These are phyloP conservation scores for Myotis pilosus DNA, from an alignment of 2,797 vertebrate species.

Conservation along the genomic window DNA sequence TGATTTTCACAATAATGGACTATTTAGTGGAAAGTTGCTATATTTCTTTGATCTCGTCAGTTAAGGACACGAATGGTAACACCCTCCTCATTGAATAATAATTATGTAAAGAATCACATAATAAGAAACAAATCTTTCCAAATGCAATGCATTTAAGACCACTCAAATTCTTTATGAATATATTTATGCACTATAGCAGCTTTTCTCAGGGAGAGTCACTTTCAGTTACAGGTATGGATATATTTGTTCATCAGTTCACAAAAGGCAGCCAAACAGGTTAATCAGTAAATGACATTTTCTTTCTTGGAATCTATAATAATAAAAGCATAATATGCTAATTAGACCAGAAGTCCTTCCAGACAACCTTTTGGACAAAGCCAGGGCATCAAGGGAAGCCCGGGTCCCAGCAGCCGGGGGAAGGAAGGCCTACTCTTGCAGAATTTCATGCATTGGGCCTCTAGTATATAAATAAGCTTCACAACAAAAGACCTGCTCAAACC, in stretches of 20 bases:
- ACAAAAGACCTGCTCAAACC: not conserved
- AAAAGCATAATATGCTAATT: too few species aligned
- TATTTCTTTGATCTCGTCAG: constrained; percentile 48
- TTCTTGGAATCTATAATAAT: not conserved
- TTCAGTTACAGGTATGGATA: constrained; percentile 54
- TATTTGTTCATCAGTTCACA: constrained; percentile 61
- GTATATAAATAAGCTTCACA: constrained; percentile 28
- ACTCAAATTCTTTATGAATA: not conserved
- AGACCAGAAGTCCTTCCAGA: too few species aligned
- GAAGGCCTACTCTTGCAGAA: too few species aligned
- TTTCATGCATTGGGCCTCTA: too few species aligned
- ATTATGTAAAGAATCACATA: constrained; percentile 49
- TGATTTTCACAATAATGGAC: not conserved
- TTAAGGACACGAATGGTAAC: constrained; percentile 25
- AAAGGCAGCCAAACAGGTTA: constrained; percentile 57
- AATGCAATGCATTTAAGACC: constrained; percentile 15
- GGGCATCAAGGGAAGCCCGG: too few species aligned
- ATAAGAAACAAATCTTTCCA: constrained; percentile 31
- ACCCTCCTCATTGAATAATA: constrained; percentile 8
- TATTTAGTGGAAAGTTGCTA: constrained; percentile 34
- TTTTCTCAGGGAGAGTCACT: constrained; percentile 33
- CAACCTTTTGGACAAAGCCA: too few species aligned
- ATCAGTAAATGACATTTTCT: constrained; percentile 28
- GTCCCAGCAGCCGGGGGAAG: too few species aligned
- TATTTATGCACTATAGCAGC: not conserved